Evolutionary conservation across 2,113 vertebrate species (phyloP).

Genomic region (Macrotus californicus): DNA sequence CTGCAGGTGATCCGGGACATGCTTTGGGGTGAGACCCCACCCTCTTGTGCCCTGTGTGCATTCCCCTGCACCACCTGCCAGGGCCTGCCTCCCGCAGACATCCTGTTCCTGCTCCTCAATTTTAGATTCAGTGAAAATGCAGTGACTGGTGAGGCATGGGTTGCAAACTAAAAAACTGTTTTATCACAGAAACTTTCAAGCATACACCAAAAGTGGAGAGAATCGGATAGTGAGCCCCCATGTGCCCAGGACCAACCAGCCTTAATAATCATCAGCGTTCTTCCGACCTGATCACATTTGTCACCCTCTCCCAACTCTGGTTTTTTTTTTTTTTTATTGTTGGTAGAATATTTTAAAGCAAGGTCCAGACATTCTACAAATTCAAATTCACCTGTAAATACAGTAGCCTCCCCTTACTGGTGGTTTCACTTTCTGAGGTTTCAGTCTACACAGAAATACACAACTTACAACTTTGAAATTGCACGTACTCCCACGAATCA

Average conservation of each 20-base stretch:
- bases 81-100: neutral
- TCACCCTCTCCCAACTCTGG: neutral
- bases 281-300: neutral
- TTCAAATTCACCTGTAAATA: neutral
- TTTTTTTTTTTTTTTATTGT: neutral
- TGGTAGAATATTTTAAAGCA: neutral
- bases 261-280: neutral
- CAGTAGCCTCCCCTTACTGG: neutral
- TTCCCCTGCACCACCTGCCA: neutral
- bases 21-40: neutral
- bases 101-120: neutral
- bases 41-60: too few species aligned
- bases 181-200: neutral
- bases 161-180: neutral
- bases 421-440: neutral
- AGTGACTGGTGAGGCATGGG: neutral
- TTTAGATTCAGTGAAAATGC: neutral
- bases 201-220: neutral
- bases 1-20: accelerated
- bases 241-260: neutral
- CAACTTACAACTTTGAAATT: neutral
- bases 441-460: neutral
- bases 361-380: neutral
- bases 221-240: neutral
- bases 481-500: neutral